These are phyloP conservation scores for Sphenopsis melanotis DNA, from an alignment of 2,797 vertebrate species.

Conservation along the genomic window DNA sequence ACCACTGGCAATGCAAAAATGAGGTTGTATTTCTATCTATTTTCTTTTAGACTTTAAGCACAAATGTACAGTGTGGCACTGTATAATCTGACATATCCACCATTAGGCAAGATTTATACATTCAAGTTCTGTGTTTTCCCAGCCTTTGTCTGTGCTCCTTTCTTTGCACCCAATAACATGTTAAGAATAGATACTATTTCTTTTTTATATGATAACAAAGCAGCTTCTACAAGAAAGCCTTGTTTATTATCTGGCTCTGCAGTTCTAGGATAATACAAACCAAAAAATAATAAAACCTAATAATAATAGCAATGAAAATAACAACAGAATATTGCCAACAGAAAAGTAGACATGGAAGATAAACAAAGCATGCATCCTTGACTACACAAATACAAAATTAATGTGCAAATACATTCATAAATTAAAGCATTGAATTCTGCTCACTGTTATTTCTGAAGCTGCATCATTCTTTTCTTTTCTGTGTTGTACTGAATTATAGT, in stretches of 20 bases:
- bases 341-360: background rate
- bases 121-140: background rate
- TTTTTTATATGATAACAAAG: background rate
- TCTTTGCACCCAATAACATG: background rate
- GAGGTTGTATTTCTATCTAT: background rate
- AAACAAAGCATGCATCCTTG: background rate
- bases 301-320: conserved; percentile 16
- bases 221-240: background rate
- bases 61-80: background rate
- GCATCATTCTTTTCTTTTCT: background rate
- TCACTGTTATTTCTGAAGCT: background rate
- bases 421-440: background rate
- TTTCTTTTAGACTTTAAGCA: background rate
- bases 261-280: background rate
- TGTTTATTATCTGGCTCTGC: background rate
- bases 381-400: conserved; percentile 25
- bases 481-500: background rate
- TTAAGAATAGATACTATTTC: background rate
- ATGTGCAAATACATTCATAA: conserved; percentile 33
- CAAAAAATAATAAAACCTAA: background rate
- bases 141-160: background rate
- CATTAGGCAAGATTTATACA: background rate
- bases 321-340: background rate
- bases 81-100: background rate
- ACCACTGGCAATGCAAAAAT: background rate